phyloP scores from a whole-genome alignment of 23 tunicate genomes.

The Halocynthia aurantium region DNA sequence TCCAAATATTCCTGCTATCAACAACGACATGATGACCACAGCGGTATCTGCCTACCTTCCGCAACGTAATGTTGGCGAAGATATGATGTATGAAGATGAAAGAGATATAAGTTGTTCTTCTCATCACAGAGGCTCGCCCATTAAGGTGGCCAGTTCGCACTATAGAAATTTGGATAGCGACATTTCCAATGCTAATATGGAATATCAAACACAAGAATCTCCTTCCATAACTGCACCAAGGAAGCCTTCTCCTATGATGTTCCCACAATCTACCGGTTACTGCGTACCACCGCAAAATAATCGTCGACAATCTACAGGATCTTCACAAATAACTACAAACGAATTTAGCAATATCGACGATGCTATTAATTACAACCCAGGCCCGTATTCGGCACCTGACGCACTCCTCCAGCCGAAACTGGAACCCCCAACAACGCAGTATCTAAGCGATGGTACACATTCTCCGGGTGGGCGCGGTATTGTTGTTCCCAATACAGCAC shows the following conservation, averaged over 20 bases:
- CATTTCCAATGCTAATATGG: not conserved
- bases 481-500: not conserved
- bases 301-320: conserved; percentile 5
- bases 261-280: not conserved
- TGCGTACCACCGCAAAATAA: not conserved
- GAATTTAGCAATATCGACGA: not conserved
- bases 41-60: not conserved
- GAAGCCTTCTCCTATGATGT: not conserved
- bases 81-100: not conserved
- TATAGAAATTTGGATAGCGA: not conserved
- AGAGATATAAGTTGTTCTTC: not conserved
- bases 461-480: not conserved
- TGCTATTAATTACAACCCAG: not conserved
- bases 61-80: not conserved
- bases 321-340: not conserved
- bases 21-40: conserved; percentile 1
- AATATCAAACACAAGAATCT: not conserved
- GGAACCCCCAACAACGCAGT: not conserved
- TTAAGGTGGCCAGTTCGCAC: not conserved
- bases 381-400: conserved; percentile 5
- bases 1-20: not conserved
- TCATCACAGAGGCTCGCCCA: not conserved
- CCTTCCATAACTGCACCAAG: not conserved
- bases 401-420: not conserved
- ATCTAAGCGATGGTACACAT: not conserved